Conservation (phyloP, 2,888 invertebrate species). For the Willowsia nigromaculata region DNA sequence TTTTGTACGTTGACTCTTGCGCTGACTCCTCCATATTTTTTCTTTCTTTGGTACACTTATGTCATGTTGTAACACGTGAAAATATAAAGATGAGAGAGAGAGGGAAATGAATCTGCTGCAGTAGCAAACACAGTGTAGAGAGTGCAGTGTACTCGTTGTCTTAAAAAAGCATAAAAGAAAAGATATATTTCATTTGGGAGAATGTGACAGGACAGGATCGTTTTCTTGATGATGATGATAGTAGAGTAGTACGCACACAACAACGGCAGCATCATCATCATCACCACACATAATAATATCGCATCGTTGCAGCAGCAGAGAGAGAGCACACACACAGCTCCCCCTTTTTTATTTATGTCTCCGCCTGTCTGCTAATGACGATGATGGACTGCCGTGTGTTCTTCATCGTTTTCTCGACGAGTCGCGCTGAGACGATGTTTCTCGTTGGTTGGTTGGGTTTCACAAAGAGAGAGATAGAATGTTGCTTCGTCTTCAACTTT, state of each 20-base stretch:
- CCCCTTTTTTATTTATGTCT: conserved; percentile 72
- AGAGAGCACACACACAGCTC: conserved; percentile 58
- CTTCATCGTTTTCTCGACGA: conserved; percentile 32
- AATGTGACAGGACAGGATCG: conserved; percentile 70
- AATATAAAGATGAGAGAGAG: background rate
- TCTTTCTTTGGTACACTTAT: conserved; percentile 59
- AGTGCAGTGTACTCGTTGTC: conserved; percentile 29
- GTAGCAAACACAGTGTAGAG: conserved; percentile 1
- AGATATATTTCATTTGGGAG: conserved; percentile 73
- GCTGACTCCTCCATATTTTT: conserved; percentile 40
- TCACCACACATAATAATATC: conserved; percentile 30
- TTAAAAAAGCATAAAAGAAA: conserved; percentile 14
- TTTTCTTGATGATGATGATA: conserved; percentile 53
- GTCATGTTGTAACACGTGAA: conserved; percentile 55
- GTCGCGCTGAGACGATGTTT: conserved; percentile 39
- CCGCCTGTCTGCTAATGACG: conserved; percentile 72
- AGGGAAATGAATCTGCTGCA: conserved; percentile 14
- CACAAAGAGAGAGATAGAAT: background rate
- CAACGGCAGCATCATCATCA: background rate
- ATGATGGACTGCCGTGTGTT: conserved; percentile 69
- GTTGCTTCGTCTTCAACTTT: background rate
- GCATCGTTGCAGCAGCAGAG: conserved; percentile 31
- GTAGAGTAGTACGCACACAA: background rate
- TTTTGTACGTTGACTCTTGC: conserved; percentile 29
- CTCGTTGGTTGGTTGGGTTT: conserved; percentile 61